Conservation (phyloP, 1,140 invertebrate genomes). For the Formica selysi region DNA sequence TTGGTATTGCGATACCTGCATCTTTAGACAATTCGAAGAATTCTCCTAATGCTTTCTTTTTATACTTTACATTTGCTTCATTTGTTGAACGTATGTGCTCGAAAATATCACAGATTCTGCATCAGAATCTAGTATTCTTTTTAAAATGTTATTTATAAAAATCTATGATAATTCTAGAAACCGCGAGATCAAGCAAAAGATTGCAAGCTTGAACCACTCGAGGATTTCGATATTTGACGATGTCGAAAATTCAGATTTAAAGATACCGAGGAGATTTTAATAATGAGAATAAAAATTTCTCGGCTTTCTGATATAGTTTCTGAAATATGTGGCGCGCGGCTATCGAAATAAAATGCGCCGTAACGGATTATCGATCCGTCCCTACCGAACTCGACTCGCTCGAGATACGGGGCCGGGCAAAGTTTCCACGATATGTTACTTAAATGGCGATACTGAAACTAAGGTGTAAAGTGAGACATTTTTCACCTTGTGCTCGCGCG, state of each 20-base stretch:
- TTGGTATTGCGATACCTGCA: background rate
- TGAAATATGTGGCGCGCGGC: background rate
- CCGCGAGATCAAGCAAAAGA: no score
- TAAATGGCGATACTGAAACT: constrained; percentile 66
- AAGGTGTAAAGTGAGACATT: constrained; percentile 69
- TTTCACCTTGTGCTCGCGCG: constrained; percentile 45
- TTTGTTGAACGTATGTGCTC: no score
- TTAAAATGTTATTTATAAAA: background rate
- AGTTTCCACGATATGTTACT: constrained; percentile 69
- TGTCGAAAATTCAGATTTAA: background rate
- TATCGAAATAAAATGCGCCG: constrained; percentile 31
- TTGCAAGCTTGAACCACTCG: background rate
- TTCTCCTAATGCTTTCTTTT: background rate
- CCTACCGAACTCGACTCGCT: constrained; percentile 4
- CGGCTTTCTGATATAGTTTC: background rate
- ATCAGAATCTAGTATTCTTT: background rate
- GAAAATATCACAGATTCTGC: no score
- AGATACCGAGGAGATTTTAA: background rate
- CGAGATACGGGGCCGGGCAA: background rate
- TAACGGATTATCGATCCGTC: constrained; percentile 41
- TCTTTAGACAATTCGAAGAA: background rate
- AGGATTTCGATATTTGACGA: background rate
- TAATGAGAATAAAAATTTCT: background rate
- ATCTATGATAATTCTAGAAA: no score
- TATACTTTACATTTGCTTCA: no score